Evolutionary conservation across 1,140 invertebrate species (phyloP), one percentile per base, ranked within the genome.

Genomic region (Scylla paramamosain): DNA sequence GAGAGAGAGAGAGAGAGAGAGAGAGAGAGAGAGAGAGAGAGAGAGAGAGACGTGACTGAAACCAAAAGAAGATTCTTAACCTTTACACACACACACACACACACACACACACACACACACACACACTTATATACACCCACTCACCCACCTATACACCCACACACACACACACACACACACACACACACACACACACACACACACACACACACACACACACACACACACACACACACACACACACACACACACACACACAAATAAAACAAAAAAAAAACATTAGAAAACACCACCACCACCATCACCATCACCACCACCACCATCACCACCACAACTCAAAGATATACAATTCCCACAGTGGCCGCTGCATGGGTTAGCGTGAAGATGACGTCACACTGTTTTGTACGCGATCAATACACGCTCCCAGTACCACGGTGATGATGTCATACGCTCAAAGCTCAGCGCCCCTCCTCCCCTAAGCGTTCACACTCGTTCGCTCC

Each of bases 31-130:
- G 52, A 59, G 52, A 59, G 52, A 59, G 52, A 59, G 52, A 77
- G 67, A 77, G 67, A 77, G 67, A 77, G 67, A 77, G 67, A 77
- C 20, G 28, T 88, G 86, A 86, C 32, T 29, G 0, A 88, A 29
- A 46, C 45, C 86, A 45, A 46, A 88, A 88, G 31, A 88, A 29
- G 20, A 45, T 88, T 29, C 6, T 28, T 45, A 39, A 32, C 86
- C 31, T n/a, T 45, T n/a, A 29, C 86, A 88, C 86, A 88, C 86
- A 88, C 86, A 88, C 86, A 88, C 86, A 88, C 86, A 88, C 86
- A 88, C 86, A 88, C 86, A 88, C 86, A 77, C 67, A 77, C 67
- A 77, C 67, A 77, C 67, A 77, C 67, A 77, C 67, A 77, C 67
- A 67, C 59, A 67, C 59, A 67, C 59, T 10, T 8, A 10, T 16